A percentile compares a stretch with the other conserved stretches of the same genome.
Conservation (phyloP, 2,113 vertebrate genomes). For the Actenoides lindsayi region DNA sequence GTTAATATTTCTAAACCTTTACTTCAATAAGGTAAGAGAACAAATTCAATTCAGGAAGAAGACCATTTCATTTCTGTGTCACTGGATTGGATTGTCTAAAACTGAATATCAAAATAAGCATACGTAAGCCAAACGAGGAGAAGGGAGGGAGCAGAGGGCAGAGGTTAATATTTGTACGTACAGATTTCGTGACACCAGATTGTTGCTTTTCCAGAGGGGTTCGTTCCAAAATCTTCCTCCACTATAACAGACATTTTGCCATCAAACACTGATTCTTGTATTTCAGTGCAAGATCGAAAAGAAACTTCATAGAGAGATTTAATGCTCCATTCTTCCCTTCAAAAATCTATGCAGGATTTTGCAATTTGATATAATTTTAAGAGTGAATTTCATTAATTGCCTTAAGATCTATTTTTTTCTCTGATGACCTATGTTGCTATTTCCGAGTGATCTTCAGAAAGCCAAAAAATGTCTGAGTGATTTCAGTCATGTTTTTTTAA, state of each 20-base stretch:
- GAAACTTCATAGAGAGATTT: not conserved
- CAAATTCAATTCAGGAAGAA: not conserved
- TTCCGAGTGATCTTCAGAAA: not conserved
- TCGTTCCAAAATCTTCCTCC: not conserved
- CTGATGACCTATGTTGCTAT: not conserved
- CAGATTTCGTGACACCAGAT: not conserved
- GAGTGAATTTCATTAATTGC: not conserved
- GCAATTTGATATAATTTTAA: not conserved
- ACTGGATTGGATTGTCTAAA: not conserved
- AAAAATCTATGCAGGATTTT: not conserved
- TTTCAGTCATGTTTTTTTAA: not conserved
- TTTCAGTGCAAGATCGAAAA: not conserved
- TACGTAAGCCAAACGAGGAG: not conserved
- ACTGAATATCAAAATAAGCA: not conserved
- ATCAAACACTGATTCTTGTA: not conserved
- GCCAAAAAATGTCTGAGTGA: not conserved
- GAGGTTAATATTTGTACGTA: not conserved
- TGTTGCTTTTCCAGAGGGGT: not conserved
- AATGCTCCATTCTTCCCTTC: not conserved
- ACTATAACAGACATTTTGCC: not conserved
- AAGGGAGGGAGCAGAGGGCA: not conserved
- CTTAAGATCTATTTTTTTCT: not conserved
- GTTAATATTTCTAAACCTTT: constrained; percentile 29
- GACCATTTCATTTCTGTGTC: not conserved
- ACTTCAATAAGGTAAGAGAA: not conserved